Evolutionary conservation across 2,888 invertebrate genomes (phyloP), one percentile per base, ranked within the genome.

Genomic region (Lycia hirtaria): DNA sequence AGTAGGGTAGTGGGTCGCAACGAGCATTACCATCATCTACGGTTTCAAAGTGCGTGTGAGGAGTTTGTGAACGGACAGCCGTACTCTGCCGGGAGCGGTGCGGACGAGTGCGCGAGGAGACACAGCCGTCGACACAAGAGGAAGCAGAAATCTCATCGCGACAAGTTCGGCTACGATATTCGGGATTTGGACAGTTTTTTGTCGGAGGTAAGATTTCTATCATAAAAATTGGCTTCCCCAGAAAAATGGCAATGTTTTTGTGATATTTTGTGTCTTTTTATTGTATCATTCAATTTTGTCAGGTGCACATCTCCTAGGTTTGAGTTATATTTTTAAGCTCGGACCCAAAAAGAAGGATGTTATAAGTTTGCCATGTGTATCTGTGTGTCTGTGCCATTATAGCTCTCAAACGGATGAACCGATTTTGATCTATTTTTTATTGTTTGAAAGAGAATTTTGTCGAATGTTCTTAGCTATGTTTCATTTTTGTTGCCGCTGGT

Each of bases 141-240:
- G 69, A 87, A 85, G 85, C 91, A 86, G 75, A 76, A 72, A 14
- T 5, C 48, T 0, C 41, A 52, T 3, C 22, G 48, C 14, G 57
- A 48, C 12, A 53, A 52, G 15, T 96, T 96, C 71, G 96, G 96
- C 45, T 96, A 97, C 72, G 96, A 96, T 68, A 96, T 97, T 43
- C 93, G 94, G 60, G 96, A 97, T 81, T 93, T 97, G 60, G 96
- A 96, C 78, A 94, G 94, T 60, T 96, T 96, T 80, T 91, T 97
- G 47, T 94, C 95, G 4, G 95, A 96, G 93, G 95, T 95, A 77
- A 83, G 83, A 61, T 19, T 40, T 17, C 9, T 14, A n/a, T n/a
- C n/a, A n/a, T n/a, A n/a, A n/a, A n/a, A n/a, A n/a, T n/a, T n/a
- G n/a, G n/a, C n/a, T n/a, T n/a, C n/a, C n/a, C n/a, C n/a, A n/a